A percentile compares a stretch with the other conserved stretches of the same genome.
Conservation (phyloP, 2,797 vertebrate species). For the Myoxocephalus aenaeus region DNA sequence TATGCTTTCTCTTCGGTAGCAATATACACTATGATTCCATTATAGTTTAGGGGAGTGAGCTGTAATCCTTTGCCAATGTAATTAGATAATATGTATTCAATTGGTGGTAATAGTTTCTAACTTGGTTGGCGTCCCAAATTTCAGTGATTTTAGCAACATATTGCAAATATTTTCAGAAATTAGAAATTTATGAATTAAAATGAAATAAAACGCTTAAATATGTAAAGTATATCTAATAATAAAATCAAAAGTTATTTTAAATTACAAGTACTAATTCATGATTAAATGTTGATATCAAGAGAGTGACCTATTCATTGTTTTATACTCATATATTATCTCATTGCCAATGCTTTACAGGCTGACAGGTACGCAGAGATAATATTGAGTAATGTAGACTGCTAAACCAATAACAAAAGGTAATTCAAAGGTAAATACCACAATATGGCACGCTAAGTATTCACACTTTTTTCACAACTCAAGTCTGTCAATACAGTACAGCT, state of each 20-base stretch:
- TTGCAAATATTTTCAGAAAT: constrained; percentile 10
- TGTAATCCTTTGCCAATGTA: background rate
- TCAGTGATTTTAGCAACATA: background rate
- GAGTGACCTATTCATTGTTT: background rate
- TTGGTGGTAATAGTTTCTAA: background rate
- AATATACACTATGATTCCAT: background rate
- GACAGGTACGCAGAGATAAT: too few species aligned
- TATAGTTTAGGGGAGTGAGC: background rate
- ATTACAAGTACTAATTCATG: background rate
- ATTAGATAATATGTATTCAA: constrained; percentile 33
- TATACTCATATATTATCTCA: background rate
- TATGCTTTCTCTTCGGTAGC: background rate
- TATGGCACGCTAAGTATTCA: background rate
- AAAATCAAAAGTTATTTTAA: background rate
- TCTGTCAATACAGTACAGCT: background rate
- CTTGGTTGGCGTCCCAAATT: background rate
- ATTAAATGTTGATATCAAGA: background rate
- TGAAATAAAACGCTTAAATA: too few species aligned
- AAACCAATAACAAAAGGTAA: background rate
- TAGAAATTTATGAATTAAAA: background rate
- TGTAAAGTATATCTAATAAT: too few species aligned
- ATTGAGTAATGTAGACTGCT: background rate
- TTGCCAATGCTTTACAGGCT: background rate
- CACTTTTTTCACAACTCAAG: background rate
- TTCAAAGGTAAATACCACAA: background rate